A percentile compares a stretch with the other conserved stretches of the same genome.
Conservation (phyloP, 2,797 vertebrate species). For the Emys orbicularis region DNA sequence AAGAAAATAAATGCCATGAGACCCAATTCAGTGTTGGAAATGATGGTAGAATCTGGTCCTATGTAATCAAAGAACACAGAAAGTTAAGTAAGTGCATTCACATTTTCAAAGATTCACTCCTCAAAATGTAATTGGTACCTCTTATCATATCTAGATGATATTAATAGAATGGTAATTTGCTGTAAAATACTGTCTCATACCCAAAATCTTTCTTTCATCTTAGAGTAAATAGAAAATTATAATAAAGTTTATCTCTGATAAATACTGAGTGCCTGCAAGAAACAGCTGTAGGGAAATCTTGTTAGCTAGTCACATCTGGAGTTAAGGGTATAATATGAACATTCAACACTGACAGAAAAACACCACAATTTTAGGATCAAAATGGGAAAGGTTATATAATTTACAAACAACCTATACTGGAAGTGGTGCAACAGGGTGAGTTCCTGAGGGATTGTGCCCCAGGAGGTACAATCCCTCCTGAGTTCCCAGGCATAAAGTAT, state of each 20-base stretch:
- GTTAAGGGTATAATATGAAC: neutral
- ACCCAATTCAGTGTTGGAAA: neutral
- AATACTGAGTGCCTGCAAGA: neutral
- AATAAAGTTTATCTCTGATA: neutral
- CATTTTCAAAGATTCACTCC: neutral
- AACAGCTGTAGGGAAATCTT: neutral
- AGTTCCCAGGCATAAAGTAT: neutral
- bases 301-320: neutral
- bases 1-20: neutral
- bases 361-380: neutral
- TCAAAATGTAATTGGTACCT: fast-evolving
- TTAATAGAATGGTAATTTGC: neutral
- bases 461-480: neutral
- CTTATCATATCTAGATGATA: neutral
- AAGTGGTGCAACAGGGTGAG: neutral
- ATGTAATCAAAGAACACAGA: neutral
- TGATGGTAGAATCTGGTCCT: neutral
- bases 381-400: neutral
- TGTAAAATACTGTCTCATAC: neutral
- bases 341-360: neutral
- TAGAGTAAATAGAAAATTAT: neutral
- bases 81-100: neutral
- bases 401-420: neutral
- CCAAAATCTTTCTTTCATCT: neutral
- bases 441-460: neutral